Evolutionary conservation across 2,113 vertebrate genomes (phyloP).

Genomic region (Procavia capensis): DNA sequence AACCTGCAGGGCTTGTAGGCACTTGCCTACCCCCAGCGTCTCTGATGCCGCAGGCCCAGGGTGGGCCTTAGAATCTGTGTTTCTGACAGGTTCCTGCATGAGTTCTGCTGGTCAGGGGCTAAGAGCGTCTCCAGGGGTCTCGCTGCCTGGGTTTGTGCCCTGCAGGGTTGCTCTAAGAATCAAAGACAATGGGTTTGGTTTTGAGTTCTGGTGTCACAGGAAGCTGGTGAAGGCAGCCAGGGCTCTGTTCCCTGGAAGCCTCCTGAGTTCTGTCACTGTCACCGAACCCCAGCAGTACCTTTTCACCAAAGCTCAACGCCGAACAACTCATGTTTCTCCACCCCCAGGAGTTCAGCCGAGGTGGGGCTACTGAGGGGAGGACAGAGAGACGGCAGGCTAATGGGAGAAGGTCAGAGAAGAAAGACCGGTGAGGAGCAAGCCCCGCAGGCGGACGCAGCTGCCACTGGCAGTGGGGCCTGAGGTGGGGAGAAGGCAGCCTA

Average conservation of each 20-base stretch:
- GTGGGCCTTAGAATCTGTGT: not conserved
- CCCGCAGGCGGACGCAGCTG: accelerated
- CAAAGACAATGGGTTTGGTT: too few species aligned
- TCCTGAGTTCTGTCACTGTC: not conserved
- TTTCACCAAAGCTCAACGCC: not conserved
- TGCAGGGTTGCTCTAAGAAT: too few species aligned
- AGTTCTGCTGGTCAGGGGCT: not conserved
- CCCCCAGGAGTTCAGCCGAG: not conserved
- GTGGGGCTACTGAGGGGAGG: not conserved
- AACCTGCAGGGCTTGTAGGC: not conserved
- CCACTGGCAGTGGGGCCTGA: accelerated
- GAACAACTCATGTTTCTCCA: constrained; percentile 61
- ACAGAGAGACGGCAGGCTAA: constrained; percentile 27
- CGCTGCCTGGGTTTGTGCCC: not conserved
- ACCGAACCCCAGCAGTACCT: not conserved
- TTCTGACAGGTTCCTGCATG: not conserved
- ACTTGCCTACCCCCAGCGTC: not conserved
- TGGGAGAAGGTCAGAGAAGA: constrained; percentile 60
- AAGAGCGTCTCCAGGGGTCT: not conserved
- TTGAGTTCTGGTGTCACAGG: not conserved
- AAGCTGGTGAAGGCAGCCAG: not conserved
- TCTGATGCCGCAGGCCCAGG: not conserved
- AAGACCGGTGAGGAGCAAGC: not conserved
- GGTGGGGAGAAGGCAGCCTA: not conserved
- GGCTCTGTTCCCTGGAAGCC: not conserved